Evolutionary conservation across 2,113 vertebrate species (phyloP).

Genomic region (Macrotis lagotis): DNA sequence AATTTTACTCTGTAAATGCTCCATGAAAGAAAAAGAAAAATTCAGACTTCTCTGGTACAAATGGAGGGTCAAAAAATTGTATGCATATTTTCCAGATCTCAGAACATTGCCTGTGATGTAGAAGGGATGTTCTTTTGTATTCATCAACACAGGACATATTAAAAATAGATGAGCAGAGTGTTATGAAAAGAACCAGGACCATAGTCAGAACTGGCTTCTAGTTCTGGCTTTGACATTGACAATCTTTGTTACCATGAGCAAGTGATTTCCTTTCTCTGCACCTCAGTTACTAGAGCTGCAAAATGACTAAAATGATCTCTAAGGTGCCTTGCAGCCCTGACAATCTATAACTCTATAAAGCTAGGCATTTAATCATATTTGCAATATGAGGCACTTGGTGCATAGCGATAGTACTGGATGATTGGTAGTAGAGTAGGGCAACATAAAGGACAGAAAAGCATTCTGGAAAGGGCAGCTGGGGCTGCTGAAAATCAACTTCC

Average conservation of each 20-base stretch:
- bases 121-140: neutral
- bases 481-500: neutral
- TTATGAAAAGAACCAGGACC: neutral
- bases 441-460: neutral
- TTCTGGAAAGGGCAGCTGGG: neutral
- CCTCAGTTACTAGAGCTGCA: neutral
- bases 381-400: conserved; percentile 7
- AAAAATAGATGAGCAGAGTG: neutral
- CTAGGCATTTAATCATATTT: neutral
- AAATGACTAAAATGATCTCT: neutral
- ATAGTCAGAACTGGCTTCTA: neutral
- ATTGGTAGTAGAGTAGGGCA: neutral
- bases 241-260: neutral
- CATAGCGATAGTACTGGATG: neutral
- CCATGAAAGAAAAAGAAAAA: neutral
- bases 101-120: neutral
- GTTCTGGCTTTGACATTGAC: neutral
- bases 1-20: neutral
- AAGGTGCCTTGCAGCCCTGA: neutral
- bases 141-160: neutral
- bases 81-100: neutral
- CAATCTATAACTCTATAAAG: neutral
- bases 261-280: neutral
- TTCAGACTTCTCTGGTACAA: neutral
- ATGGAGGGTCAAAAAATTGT: neutral